Percentiles rank a stretch among this genome's conserved stretches.
Conservation (phyloP, 2,888 invertebrate genomes). For the Pseudeuparius sepicola region DNA sequence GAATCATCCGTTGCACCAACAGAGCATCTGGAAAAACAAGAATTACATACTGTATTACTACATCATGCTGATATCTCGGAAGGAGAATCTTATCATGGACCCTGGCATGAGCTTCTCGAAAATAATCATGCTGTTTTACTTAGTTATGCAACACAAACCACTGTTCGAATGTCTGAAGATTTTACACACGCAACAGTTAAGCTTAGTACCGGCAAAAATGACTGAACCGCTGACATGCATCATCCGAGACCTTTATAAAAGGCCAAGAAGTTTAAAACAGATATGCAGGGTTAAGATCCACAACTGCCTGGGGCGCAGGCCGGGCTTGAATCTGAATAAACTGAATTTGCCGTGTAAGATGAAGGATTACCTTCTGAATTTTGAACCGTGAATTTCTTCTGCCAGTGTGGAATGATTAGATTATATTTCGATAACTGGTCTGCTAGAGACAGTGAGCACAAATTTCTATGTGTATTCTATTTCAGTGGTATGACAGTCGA, state of each 20-base stretch:
- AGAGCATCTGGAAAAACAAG: slow-evolving; percentile 46
- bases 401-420: no score
- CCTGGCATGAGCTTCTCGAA: slow-evolving; percentile 53
- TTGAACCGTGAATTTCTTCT: slow-evolving; percentile 45
- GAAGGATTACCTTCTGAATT: slow-evolving; percentile 59
- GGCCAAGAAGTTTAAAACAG: slow-evolving; percentile 62
- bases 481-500: no score
- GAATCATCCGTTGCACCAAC: slow-evolving; percentile 34
- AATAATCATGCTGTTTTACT: slow-evolving; percentile 54
- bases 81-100: slow-evolving; percentile 52
- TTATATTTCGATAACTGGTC: no score
- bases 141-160: slow-evolving; percentile 57
- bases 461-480: no score
- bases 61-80: slow-evolving; percentile 58
- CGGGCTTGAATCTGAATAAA: slow-evolving; percentile 55
- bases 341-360: slow-evolving; percentile 57
- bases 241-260: slow-evolving; percentile 52
- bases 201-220: slow-evolving; percentile 51
- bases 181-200: slow-evolving; percentile 52
- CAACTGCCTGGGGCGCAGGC: slow-evolving; percentile 50
- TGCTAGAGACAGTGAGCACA: no score
- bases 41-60: slow-evolving; percentile 59
- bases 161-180: slow-evolving; percentile 60
- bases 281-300: slow-evolving; percentile 60
- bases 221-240: slow-evolving; percentile 52